A percentile compares a stretch with the other conserved stretches of the same genome.
Conservation (phyloP, 2,113 vertebrate species). For the Caretta caretta region DNA sequence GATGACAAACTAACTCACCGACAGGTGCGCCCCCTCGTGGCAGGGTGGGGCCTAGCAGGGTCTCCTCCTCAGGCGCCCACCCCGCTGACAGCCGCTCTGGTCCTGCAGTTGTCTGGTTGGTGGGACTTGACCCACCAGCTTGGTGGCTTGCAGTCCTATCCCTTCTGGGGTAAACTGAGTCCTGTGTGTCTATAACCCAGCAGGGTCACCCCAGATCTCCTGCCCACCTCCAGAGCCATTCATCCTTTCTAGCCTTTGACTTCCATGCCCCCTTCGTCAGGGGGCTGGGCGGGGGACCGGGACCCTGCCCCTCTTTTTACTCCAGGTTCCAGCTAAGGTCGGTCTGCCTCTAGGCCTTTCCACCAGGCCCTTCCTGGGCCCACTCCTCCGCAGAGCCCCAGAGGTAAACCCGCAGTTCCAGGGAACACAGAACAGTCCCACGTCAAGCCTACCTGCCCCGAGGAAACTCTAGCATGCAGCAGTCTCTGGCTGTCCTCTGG, state of each 20-base stretch:
- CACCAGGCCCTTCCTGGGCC: background rate
- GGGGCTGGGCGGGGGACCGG: no score
- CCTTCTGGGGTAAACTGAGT: no score
- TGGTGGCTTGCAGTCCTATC: background rate
- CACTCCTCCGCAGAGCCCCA: no score
- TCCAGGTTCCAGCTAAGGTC: background rate
- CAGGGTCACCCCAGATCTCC: background rate
- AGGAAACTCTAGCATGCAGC: no score
- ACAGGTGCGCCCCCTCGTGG: background rate
- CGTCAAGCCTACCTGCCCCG: no score
- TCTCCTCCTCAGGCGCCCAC: background rate
- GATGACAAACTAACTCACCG: fast-evolving
- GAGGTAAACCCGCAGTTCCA: background rate
- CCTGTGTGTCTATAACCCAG: no score
- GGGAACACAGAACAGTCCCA: background rate
- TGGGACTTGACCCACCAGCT: no score
- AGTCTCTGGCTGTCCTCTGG: no score
- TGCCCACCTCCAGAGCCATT: background rate
- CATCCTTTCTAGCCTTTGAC: background rate
- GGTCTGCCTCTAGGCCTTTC: background rate
- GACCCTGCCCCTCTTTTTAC: background rate
- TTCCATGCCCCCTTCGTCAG: background rate
- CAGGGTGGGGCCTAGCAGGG: background rate
- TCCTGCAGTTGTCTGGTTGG: background rate
- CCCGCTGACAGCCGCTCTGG: no score